Evolutionary conservation across 64 coral and sea anemone genomes (phyloP), one percentile per base, ranked within the genome.

Genomic region (Pocillopora verrucosa): DNA sequence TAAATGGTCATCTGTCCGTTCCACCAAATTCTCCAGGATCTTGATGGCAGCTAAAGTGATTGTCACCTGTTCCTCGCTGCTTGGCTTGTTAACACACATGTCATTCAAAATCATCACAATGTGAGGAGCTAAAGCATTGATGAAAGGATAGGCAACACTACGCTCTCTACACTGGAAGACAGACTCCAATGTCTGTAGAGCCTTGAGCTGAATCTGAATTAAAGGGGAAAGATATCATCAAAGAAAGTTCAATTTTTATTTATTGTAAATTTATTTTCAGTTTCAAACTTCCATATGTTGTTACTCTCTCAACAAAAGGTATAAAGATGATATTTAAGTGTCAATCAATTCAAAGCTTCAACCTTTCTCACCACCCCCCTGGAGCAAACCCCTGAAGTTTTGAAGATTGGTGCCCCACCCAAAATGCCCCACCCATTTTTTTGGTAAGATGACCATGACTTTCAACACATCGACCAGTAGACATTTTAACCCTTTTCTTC

Each of bases 71-170:
- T 61, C 41, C 24, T 99, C 97, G 58, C 60, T 95, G 10, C 88
- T 60, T 30, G 94, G 97, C 85, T 93, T 93, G 63, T 93, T 90
- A 6, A 96, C 80, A 56, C 95, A 93, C 69, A 86, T 89, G 36
- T 96, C 73, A 58, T 96, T 96, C 34, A 96, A 79, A 86, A 96
- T 61, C 91, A 96, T 96, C 36, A 99, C 91, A 65, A 99, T 88
- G 36, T 95, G 94, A 36, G 97, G 97, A 13, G 93, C 97, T 60
- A 99, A 64, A 4, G 93, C 79, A 34, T 91, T 94, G 24, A 99
- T 99, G 57, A 95, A 99, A 1, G 93, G 93, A 20, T 91, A 78
- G 20, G 91, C 34, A 9, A 95, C 65, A 41, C 77, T 60, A 11
- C 41, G 93, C 56, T 99, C 97, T 59, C 91, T 83, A 85, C 93